Percentiles rank a stretch among this genome's conserved stretches.
These are phyloP conservation scores for Chunga burmeisteri DNA, from an alignment of 2,113 vertebrate genomes.

Conservation along the genomic window DNA sequence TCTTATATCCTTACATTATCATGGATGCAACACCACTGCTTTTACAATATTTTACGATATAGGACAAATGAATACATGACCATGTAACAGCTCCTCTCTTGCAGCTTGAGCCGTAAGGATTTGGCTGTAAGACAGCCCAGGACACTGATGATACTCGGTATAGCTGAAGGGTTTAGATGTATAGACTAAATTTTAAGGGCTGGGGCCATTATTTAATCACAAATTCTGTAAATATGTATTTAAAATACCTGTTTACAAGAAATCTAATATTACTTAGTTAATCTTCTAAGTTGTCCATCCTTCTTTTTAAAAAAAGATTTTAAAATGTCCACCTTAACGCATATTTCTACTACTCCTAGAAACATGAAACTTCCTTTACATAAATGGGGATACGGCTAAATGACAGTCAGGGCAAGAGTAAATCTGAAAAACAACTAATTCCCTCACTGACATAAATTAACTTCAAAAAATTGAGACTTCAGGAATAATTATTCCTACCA, in stretches of 20 bases:
- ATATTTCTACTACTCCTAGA: background rate
- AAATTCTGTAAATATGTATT: background rate
- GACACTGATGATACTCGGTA: no score
- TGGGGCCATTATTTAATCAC: background rate
- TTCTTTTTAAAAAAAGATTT: background rate
- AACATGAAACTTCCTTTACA: background rate
- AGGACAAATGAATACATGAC: background rate
- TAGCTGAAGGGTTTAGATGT: background rate
- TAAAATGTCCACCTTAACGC: background rate
- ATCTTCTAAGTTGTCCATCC: background rate
- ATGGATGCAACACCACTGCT: background rate
- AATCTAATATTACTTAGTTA: background rate
- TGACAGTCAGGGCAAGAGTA: background rate
- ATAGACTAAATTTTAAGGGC: background rate
- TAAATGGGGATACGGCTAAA: background rate
- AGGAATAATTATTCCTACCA: background rate
- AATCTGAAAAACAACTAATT: background rate
- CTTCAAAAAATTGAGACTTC: background rate
- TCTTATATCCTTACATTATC: background rate
- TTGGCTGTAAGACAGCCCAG: background rate
- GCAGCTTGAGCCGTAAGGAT: background rate
- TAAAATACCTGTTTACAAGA: background rate
- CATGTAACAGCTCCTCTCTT: background rate
- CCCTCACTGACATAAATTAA: background rate
- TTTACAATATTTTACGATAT: fast-evolving